Conservation (phyloP, 2,888 invertebrate genomes). For the Cryptosula pallasiana region DNA sequence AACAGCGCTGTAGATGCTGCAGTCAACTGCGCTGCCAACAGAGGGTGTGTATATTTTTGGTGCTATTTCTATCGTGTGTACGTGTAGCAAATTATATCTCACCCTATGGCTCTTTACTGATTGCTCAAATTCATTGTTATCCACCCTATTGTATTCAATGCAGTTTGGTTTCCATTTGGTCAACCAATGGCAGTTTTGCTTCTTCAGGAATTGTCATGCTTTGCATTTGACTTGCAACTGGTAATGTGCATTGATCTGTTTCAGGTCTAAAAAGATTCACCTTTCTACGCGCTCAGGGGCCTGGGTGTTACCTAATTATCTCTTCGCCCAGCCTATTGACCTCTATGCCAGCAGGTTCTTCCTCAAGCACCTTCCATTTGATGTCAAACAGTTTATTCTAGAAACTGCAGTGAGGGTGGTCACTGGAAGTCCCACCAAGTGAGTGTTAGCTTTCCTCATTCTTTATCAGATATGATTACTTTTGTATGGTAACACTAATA, state of each 20-base stretch:
- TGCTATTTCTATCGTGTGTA: too few relatives aligned
- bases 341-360: constrained; percentile 43
- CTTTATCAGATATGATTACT: too few relatives aligned
- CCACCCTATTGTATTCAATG: too few relatives aligned
- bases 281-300: constrained; percentile 48
- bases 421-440: constrained; percentile 36
- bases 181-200: too few relatives aligned
- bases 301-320: constrained; percentile 48
- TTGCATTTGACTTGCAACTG: too few relatives aligned
- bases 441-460: not conserved
- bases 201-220: too few relatives aligned
- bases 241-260: too few relatives aligned
- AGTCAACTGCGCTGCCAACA: constrained; percentile 38
- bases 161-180: too few relatives aligned
- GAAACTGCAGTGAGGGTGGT: constrained; percentile 38
- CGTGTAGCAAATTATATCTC: too few relatives aligned
- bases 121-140: too few relatives aligned
- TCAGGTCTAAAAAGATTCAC: constrained; percentile 42
- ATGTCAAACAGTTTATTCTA: constrained; percentile 36
- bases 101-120: too few relatives aligned
- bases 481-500: too few relatives aligned
- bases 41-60: constrained; percentile 33
- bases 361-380: constrained; percentile 35
- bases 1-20: constrained; percentile 49
- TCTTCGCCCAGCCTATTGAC: constrained; percentile 43